A percentile compares a stretch with the other conserved stretches of the same genome.
phyloP scores from a whole-genome alignment of 1,140 invertebrate genomes.

The Leptestheria dahalacensis region DNA sequence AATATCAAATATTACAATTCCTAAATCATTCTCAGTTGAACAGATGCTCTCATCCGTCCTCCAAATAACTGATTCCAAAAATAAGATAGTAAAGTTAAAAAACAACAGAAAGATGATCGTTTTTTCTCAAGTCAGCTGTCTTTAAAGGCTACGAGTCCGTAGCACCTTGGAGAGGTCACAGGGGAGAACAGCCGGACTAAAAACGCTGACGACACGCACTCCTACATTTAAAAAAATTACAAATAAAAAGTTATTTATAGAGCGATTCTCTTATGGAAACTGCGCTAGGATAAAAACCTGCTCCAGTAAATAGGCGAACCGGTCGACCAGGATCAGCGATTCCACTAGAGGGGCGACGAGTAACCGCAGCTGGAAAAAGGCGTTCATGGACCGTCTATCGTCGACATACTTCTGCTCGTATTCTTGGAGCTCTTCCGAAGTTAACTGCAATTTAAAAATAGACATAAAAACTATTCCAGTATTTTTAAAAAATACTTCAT shows the following conservation, averaged over 20 bases:
- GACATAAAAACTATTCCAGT: not conserved
- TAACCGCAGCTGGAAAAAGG: slow-evolving; percentile 67
- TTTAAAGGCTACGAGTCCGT: slow-evolving; percentile 45
- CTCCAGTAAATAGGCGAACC: slow-evolving; percentile 61
- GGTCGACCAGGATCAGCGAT: slow-evolving; percentile 65
- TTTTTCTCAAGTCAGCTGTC: too few species aligned
- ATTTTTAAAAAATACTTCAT: not conserved
- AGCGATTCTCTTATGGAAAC: not conserved
- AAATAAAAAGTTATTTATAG: slow-evolving; percentile 1
- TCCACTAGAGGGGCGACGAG: slow-evolving; percentile 69
- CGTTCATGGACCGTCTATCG: slow-evolving; percentile 42
- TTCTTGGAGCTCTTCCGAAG: slow-evolving; percentile 32
- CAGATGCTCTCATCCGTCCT: too few species aligned
- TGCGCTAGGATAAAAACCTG: slow-evolving; percentile 28
- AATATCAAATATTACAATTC: too few species aligned
- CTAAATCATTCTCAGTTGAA: too few species aligned
- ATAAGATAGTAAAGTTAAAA: too few species aligned
- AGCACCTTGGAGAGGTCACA: slow-evolving; percentile 56
- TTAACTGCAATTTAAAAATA: slow-evolving; percentile 28
- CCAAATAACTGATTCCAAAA: too few species aligned
- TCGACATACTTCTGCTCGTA: slow-evolving; percentile 31
- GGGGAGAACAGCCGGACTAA: slow-evolving; percentile 59
- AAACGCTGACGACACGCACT: slow-evolving; percentile 39
- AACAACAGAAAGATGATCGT: too few species aligned
- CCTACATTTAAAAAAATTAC: slow-evolving; percentile 24